Evolutionary conservation across 2,797 vertebrate species (phyloP), one percentile per base, ranked within the genome.

Genomic region (Arrhamphus sclerolepis): DNA sequence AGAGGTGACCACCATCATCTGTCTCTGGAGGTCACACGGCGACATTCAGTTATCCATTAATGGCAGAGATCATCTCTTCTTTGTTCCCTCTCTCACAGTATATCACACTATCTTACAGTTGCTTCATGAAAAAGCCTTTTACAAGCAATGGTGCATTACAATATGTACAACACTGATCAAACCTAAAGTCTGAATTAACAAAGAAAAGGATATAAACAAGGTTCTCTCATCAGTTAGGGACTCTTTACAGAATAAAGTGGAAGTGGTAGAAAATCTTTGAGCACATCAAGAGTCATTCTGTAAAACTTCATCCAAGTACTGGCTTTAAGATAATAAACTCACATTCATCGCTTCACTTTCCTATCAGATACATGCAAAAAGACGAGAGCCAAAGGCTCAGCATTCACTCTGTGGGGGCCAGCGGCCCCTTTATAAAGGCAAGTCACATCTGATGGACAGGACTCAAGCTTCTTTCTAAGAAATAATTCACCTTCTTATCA

Each of bases 31-130:
- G 78, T 81, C 82, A 75, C 77, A 46, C 76, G 52, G 61, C 63
- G 78, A 90, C 86, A 88, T 90, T 86, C 87, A 86, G 78, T 53
- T 65, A 73, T 62, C 64, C 18, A 1, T 76, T 81, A 84, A 77
- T 41, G 73, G 72, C 75, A 86, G 76, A 75, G 66, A 65, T 76
- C 21, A 7, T 57, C 72, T 61, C 72, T 59, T 52, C 55, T 39
- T 54, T 14, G 38, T 59, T 63, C 62, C 70, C 62, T 50, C 59
- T 57, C 59, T 64, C 56, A 50, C 65, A 77, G 56, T 76, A 75
- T 75, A 38, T 82, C 75, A 80, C 75, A 81, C 60, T 73, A 80
- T 86, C 61, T 72, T 81, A 86, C 83, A 85, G 75, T 46, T 18
- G 47, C 49, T 64, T 70, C 22, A 43, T 57, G 59, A 83, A 79